Conservation (phyloP, 1,140 invertebrate genomes). For the Drosophila cardini region DNA sequence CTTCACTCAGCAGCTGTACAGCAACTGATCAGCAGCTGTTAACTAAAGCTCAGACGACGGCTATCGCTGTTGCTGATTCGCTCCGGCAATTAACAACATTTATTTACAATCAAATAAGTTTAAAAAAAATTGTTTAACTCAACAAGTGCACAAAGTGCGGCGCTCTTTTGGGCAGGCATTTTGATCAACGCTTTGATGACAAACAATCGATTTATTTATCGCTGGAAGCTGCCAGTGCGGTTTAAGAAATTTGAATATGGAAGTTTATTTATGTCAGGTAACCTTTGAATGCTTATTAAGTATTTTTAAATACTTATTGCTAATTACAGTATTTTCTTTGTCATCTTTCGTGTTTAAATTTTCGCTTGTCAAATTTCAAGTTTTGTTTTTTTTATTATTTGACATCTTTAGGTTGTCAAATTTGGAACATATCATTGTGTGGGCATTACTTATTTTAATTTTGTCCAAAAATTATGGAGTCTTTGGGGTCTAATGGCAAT, state of each 20-base stretch:
- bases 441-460: conserved; percentile 1
- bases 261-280: too few species aligned
- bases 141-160: conserved; percentile 7
- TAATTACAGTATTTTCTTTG: neutral
- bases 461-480: conserved; percentile 32
- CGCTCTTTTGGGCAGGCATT: conserved; percentile 18
- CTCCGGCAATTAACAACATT: conserved; percentile 19
- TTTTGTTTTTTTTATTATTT: neutral
- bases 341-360: neutral
- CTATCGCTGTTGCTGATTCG: neutral
- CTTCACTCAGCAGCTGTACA: conserved; percentile 19
- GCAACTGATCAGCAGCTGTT: conserved; percentile 20
- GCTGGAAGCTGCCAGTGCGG: neutral
- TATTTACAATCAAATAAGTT: conserved; percentile 19
- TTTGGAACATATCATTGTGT: conserved; percentile 23
- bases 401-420: conserved; percentile 15
- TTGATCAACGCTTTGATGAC: neutral
- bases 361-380: neutral
- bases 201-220: conserved; percentile 17
- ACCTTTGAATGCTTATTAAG: too few species aligned
- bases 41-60: conserved; percentile 5
- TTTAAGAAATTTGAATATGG: neutral
- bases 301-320: neutral
- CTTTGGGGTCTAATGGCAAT: conserved; percentile 86
- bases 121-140: conserved; percentile 8